Conservation (phyloP, 2,797 vertebrate species). For the Aulostomus chinensis region DNA sequence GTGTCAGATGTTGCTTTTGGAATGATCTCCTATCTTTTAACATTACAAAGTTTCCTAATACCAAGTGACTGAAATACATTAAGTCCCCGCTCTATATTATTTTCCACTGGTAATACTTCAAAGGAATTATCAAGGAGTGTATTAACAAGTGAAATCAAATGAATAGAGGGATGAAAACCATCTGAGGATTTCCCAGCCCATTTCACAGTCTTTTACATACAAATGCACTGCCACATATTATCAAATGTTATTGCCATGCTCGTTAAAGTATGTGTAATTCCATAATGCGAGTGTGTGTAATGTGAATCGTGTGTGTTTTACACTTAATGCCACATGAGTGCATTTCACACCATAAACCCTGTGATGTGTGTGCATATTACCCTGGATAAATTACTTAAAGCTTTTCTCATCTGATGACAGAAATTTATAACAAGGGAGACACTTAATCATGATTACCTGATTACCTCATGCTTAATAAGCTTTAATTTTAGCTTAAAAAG, state of each 20-base stretch:
- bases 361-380: constrained; percentile 73
- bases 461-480: constrained; percentile 73
- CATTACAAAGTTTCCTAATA: not conserved
- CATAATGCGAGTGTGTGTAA: constrained; percentile 47
- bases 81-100: not conserved
- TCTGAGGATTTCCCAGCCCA: constrained; percentile 42
- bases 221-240: constrained; percentile 57
- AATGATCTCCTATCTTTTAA: constrained; percentile 3
- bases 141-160: constrained; percentile 38
- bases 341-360: constrained; percentile 73
- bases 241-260: constrained; percentile 60
- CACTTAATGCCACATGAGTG: constrained; percentile 69
- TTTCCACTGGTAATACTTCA: not conserved
- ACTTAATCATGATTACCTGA: constrained; percentile 75
- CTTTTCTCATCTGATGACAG: constrained; percentile 72
- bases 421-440: constrained; percentile 71
- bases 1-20: not conserved
- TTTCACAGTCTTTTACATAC: constrained; percentile 60
- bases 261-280: constrained; percentile 66
- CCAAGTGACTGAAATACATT: not conserved
- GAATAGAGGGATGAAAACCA: constrained; percentile 47
- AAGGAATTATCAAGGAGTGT: constrained; percentile 14
- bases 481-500: constrained; percentile 65
- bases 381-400: constrained; percentile 74
- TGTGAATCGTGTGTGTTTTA: constrained; percentile 70